A percentile compares a stretch with the other conserved stretches of the same genome.
Conservation (phyloP, 2,888 invertebrate species). For the Agrotis segetum region DNA sequence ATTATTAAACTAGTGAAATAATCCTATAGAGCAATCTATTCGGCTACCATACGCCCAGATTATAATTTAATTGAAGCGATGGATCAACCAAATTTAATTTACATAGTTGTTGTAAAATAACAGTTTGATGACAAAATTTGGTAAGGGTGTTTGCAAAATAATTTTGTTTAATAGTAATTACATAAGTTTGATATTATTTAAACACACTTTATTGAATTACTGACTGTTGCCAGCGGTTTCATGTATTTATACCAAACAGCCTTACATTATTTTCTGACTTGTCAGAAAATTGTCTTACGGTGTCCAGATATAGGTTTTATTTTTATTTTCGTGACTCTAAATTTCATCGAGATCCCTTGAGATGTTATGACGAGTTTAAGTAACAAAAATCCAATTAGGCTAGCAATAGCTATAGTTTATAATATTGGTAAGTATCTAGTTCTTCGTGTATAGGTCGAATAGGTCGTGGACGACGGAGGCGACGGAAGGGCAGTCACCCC, state of each 20-base stretch:
- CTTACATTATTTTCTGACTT: too few relatives aligned
- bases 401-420: too few relatives aligned
- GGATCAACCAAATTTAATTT: conserved; percentile 44
- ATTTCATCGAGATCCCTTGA: too few relatives aligned
- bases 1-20: conserved; percentile 44
- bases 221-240: too few relatives aligned
- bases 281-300: too few relatives aligned
- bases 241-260: too few relatives aligned
- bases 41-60: conserved; percentile 38
- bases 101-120: conserved; percentile 14
- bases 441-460: too few relatives aligned
- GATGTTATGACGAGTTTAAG: too few relatives aligned
- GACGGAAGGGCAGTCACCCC: neutral
- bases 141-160: conserved; percentile 20
- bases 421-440: neutral
- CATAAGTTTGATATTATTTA: neutral
- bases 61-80: conserved; percentile 45
- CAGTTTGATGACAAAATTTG: conserved; percentile 8
- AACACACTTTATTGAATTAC: neutral
- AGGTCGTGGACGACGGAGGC: neutral
- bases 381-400: too few relatives aligned
- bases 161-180: conserved; percentile 12
- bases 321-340: too few relatives aligned
- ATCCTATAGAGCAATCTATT: conserved; percentile 39
- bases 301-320: too few relatives aligned